Evolutionary conservation across 2,113 vertebrate genomes (phyloP).

Genomic region (Hucho hucho): DNA sequence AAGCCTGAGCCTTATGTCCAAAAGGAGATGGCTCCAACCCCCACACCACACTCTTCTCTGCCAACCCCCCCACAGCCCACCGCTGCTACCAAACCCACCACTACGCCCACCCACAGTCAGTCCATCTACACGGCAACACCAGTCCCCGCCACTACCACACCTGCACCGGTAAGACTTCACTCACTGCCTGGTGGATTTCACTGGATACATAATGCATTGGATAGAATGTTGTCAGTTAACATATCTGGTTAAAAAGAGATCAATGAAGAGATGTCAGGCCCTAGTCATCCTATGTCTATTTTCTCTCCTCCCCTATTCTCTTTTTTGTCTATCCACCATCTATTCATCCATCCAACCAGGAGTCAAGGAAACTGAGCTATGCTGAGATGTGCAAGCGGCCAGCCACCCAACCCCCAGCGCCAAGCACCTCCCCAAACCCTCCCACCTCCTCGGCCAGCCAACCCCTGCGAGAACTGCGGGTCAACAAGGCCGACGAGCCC

Average conservation of each 20-base stretch:
- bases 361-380: slow-evolving; percentile 90
- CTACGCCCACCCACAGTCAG: slow-evolving; percentile 28
- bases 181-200: neutral
- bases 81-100: slow-evolving; percentile 10
- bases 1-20: slow-evolving; percentile 60
- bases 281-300: neutral
- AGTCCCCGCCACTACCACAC: slow-evolving; percentile 20
- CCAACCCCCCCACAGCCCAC: slow-evolving; percentile 18
- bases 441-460: slow-evolving; percentile 68
- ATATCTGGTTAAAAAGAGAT: neutral
- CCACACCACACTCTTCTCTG: neutral
- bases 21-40: slow-evolving; percentile 55
- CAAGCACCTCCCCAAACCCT: slow-evolving; percentile 37
- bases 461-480: slow-evolving; percentile 87
- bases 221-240: neutral
- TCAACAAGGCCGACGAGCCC: slow-evolving; percentile 82
- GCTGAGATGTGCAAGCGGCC: slow-evolving; percentile 94
- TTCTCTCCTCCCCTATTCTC: neutral
- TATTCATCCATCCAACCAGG: slow-evolving; percentile 66
- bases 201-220: neutral
- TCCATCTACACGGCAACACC: slow-evolving; percentile 22
- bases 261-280: too few relatives aligned
- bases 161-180: slow-evolving; percentile 51
- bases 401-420: slow-evolving; percentile 68
- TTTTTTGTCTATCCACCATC: neutral